A percentile compares a stretch with the other conserved stretches of the same genome.
phyloP scores from a whole-genome alignment of 2,888 invertebrate genomes.

The Coleophora flavipennella region DNA sequence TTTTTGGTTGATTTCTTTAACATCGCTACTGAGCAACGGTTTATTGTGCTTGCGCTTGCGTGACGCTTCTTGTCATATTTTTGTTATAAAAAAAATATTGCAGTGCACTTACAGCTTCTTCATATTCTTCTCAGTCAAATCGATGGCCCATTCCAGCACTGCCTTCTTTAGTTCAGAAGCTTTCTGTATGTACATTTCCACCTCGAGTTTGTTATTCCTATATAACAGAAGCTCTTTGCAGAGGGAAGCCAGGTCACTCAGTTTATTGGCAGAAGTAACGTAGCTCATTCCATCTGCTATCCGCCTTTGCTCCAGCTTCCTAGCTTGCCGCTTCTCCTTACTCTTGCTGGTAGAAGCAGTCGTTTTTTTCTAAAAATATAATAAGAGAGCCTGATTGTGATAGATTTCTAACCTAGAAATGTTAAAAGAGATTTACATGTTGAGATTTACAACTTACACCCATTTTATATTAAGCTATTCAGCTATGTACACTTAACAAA shows the following conservation, averaged over 20 bases:
- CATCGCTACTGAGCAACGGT: too few relatives aligned
- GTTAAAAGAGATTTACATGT: too few relatives aligned
- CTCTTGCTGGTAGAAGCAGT: constrained; percentile 55
- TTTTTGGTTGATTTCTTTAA: too few relatives aligned
- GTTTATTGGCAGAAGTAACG: constrained; percentile 75
- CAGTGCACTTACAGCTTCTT: constrained; percentile 75
- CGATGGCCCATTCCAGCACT: constrained; percentile 78
- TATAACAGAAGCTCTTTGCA: constrained; percentile 76
- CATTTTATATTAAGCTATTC: too few relatives aligned
- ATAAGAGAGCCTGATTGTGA: too few relatives aligned
- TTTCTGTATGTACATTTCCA: constrained; percentile 73
- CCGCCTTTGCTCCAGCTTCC: constrained; percentile 73
- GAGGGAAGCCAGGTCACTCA: constrained; percentile 71
- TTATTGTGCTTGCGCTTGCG: too few relatives aligned
- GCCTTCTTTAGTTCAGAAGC: constrained; percentile 71
- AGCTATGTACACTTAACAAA: too few relatives aligned
- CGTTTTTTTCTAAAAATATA: constrained; percentile 61
- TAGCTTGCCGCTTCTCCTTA: constrained; percentile 75
- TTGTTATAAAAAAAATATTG: too few relatives aligned
- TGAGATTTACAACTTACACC: too few relatives aligned
- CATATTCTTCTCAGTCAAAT: constrained; percentile 86
- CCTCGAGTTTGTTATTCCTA: constrained; percentile 72
- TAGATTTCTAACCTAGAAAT: too few relatives aligned
- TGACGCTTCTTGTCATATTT: too few relatives aligned
- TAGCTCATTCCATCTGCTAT: constrained; percentile 73